Evolutionary conservation across 1,140 invertebrate genomes (phyloP).

Genomic region (Druon quercuslanigerum): DNA sequence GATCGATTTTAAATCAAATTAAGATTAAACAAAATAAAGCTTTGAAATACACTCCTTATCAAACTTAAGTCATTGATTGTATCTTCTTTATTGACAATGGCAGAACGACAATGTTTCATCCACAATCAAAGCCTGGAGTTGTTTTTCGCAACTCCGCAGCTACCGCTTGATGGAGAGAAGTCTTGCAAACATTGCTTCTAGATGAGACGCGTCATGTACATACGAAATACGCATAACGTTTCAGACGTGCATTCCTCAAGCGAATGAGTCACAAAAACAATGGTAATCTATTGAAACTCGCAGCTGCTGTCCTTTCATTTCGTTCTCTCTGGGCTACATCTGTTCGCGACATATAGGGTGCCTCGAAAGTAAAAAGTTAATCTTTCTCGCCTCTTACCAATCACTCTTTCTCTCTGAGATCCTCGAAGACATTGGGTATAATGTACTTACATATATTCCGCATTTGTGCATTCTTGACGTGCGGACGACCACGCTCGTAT

Average conservation of each 20-base stretch:
- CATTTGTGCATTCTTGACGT: constrained; percentile 20
- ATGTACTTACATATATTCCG: background rate
- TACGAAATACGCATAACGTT: constrained; percentile 25
- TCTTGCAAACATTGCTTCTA: background rate
- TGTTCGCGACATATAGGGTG: constrained; percentile 25
- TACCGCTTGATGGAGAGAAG: constrained; percentile 11
- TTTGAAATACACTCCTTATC: background rate
- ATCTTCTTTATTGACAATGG: constrained; percentile 20
- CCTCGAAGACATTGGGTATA: background rate
- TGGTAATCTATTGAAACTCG: constrained; percentile 46
- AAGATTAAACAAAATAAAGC: background rate
- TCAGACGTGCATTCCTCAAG: constrained; percentile 45
- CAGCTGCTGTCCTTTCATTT: constrained; percentile 57
- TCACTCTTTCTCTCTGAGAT: background rate
- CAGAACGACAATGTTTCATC: constrained; percentile 11
- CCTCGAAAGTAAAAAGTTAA: background rate
- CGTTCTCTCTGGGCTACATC: constrained; percentile 37
- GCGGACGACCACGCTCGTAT: constrained; percentile 2
- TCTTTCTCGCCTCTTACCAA: background rate
- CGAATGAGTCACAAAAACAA: constrained; percentile 59
- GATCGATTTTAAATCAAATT: background rate
- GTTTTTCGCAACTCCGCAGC: constrained; percentile 20
- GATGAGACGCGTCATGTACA: constrained; percentile 21
- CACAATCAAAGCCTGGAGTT: constrained; percentile 18
- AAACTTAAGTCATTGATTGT: constrained; percentile 8